Conservation (phyloP, 2,797 vertebrate species). For the Rhinophrynus dorsalis region DNA sequence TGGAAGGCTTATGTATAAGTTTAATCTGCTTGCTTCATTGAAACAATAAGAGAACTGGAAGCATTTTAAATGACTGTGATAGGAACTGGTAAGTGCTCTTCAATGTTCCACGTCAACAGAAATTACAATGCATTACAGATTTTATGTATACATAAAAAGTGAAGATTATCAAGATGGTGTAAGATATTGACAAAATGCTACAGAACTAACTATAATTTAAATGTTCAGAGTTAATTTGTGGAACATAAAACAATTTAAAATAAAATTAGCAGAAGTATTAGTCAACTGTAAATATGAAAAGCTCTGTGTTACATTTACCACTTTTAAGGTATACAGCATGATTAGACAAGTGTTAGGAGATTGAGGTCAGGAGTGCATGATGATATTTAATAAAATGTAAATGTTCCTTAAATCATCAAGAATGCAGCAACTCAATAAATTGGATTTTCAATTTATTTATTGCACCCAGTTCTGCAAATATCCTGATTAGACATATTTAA, state of each 20-base stretch:
- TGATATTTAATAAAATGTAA: neutral
- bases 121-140: constrained; percentile 60
- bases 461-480: neutral
- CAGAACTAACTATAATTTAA: constrained; percentile 70
- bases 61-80: constrained; percentile 58
- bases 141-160: constrained; percentile 72
- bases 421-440: neutral
- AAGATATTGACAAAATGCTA: constrained; percentile 63
- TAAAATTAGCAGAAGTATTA: constrained; percentile 73
- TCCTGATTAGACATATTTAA: neutral
- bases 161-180: constrained; percentile 71
- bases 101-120: constrained; percentile 60
- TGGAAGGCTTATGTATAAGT: no score
- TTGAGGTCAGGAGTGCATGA: neutral
- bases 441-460: neutral
- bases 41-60: constrained; percentile 61
- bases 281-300: constrained; percentile 68
- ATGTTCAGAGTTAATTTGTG: constrained; percentile 66
- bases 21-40: constrained; percentile 57
- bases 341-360: constrained; percentile 63
- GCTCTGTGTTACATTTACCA: constrained; percentile 69
- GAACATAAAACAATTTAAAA: constrained; percentile 71
- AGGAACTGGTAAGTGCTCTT: constrained; percentile 61
- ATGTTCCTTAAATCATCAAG: neutral
- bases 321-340: constrained; percentile 74